Conservation (phyloP, 2,113 vertebrate species). For the Etheostoma spectabile region DNA sequence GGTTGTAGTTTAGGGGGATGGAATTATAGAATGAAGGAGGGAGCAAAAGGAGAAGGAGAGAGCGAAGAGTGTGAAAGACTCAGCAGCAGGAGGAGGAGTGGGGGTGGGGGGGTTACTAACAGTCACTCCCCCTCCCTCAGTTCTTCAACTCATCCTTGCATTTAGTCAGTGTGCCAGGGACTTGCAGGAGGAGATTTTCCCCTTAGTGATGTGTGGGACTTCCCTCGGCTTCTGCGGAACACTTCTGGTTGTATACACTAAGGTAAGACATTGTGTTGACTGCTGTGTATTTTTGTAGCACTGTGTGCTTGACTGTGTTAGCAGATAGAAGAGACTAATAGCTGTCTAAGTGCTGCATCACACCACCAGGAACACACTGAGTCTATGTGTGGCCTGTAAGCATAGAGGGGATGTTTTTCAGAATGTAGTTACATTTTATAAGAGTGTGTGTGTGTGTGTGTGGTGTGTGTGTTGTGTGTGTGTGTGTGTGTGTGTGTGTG, state of each 20-base stretch:
- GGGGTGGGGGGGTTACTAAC: slow-evolving; percentile 55
- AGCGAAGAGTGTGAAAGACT: slow-evolving; percentile 64
- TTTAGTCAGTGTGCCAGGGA: slow-evolving; percentile 63
- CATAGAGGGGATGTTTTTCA: neutral
- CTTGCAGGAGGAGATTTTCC: slow-evolving; percentile 49
- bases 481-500: neutral
- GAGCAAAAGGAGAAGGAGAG: slow-evolving; percentile 48
- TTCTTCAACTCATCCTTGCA: slow-evolving; percentile 73
- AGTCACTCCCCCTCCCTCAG: slow-evolving; percentile 63
- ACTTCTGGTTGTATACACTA: slow-evolving; percentile 7
- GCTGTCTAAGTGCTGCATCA: slow-evolving; percentile 56
- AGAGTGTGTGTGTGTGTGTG: neutral
- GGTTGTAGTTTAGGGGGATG: slow-evolving; percentile 66
- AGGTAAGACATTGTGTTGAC: slow-evolving; percentile 60
- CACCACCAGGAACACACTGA: slow-evolving; percentile 7
- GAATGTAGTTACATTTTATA: neutral
- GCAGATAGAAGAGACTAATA: slow-evolving; percentile 56
- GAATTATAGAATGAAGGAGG: slow-evolving; percentile 66
- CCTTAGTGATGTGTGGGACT: slow-evolving; percentile 35
- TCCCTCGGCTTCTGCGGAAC: slow-evolving; percentile 14
- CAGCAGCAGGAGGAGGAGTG: slow-evolving; percentile 52
- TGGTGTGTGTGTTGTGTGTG: neutral
- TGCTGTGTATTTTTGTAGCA: slow-evolving; percentile 7
- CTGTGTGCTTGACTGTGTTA: slow-evolving; percentile 30
- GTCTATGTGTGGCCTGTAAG: slow-evolving; percentile 23